Conservation (phyloP, 2,797 vertebrate genomes). For the Macropus fuliginosus region DNA sequence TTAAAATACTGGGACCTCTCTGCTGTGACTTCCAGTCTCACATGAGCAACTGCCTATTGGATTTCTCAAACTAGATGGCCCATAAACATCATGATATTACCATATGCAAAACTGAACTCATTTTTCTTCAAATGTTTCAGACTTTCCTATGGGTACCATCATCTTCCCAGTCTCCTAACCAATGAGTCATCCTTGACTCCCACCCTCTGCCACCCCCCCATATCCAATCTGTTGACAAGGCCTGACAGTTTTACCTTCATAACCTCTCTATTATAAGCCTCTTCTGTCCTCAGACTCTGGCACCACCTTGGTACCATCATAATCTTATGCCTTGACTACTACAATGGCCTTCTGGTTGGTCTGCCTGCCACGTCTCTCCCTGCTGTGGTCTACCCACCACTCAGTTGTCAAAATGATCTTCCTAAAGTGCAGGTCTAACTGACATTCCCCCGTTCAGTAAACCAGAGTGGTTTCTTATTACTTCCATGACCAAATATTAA, state of each 20-base stretch:
- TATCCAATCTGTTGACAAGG: background rate
- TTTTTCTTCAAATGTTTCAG: background rate
- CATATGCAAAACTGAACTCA: background rate
- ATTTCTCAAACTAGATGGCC: background rate
- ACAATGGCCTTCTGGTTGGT: background rate
- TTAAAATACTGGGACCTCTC: background rate
- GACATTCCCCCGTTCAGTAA: background rate
- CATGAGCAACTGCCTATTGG: background rate
- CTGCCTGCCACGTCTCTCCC: background rate
- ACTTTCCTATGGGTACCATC: background rate
- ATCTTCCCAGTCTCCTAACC: background rate
- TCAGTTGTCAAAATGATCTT: background rate
- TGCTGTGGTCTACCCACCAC: rapidly evolving
- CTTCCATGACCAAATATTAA: background rate
- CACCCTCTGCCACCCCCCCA: background rate
- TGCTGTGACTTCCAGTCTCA: background rate
- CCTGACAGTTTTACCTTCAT: background rate
- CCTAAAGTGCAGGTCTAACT: background rate
- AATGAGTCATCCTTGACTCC: background rate
- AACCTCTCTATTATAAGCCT: background rate
- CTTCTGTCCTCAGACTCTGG: background rate
- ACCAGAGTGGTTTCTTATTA: background rate
- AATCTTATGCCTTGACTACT: background rate
- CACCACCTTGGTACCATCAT: background rate
- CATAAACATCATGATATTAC: background rate